phyloP scores from a whole-genome alignment of 64 coral and sea anemone genomes.

The Astreopora myriophthalma region DNA sequence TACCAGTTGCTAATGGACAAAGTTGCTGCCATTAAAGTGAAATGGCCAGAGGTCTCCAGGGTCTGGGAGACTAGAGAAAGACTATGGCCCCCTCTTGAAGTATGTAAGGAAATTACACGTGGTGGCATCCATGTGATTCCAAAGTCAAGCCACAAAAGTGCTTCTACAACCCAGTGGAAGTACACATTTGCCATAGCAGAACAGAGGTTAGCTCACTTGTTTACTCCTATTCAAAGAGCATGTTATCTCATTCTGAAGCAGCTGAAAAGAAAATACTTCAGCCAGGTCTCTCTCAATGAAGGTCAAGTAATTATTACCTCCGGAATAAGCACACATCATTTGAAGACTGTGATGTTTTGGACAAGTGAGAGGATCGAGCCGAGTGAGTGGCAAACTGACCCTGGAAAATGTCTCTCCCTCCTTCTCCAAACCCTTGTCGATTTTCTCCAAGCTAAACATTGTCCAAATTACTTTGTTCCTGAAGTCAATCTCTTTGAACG shows the following conservation, averaged over 20 bases:
- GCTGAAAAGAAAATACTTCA: slow-evolving; percentile 65
- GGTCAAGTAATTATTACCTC: slow-evolving; percentile 42
- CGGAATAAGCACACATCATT: slow-evolving; percentile 62
- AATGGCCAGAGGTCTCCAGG: slow-evolving; percentile 44
- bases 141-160: slow-evolving; percentile 45
- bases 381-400: slow-evolving; percentile 32
- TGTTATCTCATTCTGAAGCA: slow-evolving; percentile 68
- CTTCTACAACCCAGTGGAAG: slow-evolving; percentile 59
- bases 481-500: slow-evolving; percentile 64
- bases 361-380: slow-evolving; percentile 13
- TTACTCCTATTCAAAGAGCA: slow-evolving; percentile 60
- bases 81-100: slow-evolving; percentile 43
- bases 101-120: slow-evolving; percentile 32
- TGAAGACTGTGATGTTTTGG: slow-evolving; percentile 69
- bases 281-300: slow-evolving; percentile 26
- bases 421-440: slow-evolving; percentile 44
- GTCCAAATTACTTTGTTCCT: slow-evolving; percentile 66
- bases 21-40: slow-evolving; percentile 68
- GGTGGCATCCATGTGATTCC: slow-evolving; percentile 64
- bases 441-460: slow-evolving; percentile 55
- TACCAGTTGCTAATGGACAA: slow-evolving; percentile 72
- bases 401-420: slow-evolving; percentile 44
- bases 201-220: slow-evolving; percentile 43
- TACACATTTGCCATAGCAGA: slow-evolving; percentile 74
- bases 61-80: slow-evolving; percentile 54